phyloP scores from a whole-genome alignment of 2,797 vertebrate species.

The Trichosurus vulpecula region DNA sequence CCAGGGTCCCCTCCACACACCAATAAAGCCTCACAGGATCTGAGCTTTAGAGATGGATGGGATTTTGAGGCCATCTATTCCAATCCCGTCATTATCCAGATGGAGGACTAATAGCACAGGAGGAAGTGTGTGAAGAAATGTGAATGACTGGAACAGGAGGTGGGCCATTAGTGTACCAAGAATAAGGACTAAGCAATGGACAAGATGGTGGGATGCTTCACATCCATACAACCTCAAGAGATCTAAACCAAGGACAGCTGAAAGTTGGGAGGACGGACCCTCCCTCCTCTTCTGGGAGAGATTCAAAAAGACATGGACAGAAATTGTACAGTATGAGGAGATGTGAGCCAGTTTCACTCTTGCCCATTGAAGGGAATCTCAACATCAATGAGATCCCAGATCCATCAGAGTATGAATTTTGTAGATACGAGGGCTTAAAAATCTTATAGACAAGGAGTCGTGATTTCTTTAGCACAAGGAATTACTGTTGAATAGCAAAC shows the following conservation, averaged over 20 bases:
- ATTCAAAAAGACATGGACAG: not conserved
- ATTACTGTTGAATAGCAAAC: not conserved
- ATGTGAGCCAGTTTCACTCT: not conserved
- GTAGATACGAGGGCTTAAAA: not conserved
- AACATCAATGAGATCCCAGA: not conserved
- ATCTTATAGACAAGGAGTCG: not conserved
- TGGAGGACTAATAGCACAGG: not conserved
- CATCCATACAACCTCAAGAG: not conserved
- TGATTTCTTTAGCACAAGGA: not conserved
- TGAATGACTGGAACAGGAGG: not conserved
- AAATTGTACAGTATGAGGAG: not conserved
- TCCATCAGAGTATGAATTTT: not conserved
- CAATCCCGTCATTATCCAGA: not conserved
- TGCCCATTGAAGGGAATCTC: not conserved
- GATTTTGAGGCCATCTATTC: not conserved
- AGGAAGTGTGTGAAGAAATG: not conserved
- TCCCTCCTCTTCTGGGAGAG: not conserved
- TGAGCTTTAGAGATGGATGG: not conserved
- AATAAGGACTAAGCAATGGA: not conserved
- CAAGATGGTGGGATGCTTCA: not conserved
- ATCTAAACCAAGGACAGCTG: not conserved
- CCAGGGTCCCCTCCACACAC: not conserved
- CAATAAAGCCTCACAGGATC: not conserved
- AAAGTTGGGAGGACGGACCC: not conserved
- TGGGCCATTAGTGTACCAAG: not conserved